A percentile compares a stretch with the other conserved stretches of the same genome.
Evolutionary conservation across 1,140 invertebrate genomes (phyloP).

Genomic region (Camponotus floridanus): DNA sequence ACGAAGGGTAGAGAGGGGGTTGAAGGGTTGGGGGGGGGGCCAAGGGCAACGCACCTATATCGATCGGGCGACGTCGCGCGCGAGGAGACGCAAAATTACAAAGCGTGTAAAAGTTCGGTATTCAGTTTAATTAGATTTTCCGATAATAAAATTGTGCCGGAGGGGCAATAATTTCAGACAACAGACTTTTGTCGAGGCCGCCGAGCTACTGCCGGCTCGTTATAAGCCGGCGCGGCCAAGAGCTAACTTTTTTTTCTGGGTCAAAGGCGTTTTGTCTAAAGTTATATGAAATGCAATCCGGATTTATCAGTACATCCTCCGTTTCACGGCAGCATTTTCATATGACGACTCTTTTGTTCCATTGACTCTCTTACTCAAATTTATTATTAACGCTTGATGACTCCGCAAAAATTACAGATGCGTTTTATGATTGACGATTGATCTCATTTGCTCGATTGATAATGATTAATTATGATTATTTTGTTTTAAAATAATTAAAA

Average conservation of each 20-base stretch:
- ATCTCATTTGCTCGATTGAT: constrained; percentile 10
- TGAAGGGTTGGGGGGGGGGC: neutral
- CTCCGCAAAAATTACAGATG: neutral
- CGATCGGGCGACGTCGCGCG: constrained; percentile 22
- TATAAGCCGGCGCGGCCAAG: neutral
- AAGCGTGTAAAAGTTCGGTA: constrained; percentile 31
- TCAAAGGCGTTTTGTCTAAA: constrained; percentile 24
- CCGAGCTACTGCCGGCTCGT: neutral
- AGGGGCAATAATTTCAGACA: constrained; percentile 27
- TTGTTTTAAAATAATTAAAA: neutral
- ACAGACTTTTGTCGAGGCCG: constrained; percentile 31
- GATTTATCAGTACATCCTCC: neutral
- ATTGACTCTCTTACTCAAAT: neutral
- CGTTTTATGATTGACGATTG: constrained; percentile 1
- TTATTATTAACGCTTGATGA: neutral
- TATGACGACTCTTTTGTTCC: neutral
- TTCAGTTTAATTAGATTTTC: constrained; percentile 39
- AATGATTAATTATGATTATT: neutral
- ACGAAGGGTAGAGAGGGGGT: neutral
- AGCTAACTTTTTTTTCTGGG: constrained; percentile 42
- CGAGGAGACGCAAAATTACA: constrained; percentile 26
- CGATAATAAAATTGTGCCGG: constrained; percentile 53
- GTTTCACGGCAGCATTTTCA: neutral
- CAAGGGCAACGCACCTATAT: constrained; percentile 33
- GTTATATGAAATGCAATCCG: constrained; percentile 22